These are phyloP conservation scores for Nephotettix cincticeps DNA, from an alignment of 1,140 invertebrate species.

Conservation along the genomic window DNA sequence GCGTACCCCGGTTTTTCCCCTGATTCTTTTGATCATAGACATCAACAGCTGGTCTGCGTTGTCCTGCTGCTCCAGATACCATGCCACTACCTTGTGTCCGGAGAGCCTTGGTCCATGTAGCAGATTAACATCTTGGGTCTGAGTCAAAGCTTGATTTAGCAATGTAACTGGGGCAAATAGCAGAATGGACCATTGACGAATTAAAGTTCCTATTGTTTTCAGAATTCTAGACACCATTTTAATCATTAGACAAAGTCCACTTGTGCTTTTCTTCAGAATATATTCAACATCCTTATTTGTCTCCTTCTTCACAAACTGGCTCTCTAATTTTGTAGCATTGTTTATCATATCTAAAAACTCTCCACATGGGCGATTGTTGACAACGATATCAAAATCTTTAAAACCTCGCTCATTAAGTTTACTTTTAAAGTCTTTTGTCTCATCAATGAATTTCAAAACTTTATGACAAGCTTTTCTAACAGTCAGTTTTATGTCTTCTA, in stretches of 20 bases:
- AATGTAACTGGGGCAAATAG: constrained; percentile 43
- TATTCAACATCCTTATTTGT: background rate
- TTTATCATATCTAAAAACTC: constrained; percentile 23
- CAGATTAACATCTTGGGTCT: constrained; percentile 45
- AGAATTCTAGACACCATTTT: background rate
- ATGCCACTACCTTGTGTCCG: constrained; percentile 47
- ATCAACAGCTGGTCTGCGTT: constrained; percentile 44
- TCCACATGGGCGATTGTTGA: constrained; percentile 7
- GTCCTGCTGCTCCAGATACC: constrained; percentile 41
- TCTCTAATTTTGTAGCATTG: background rate
- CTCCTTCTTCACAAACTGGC: background rate
- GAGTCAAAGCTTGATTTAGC: constrained; percentile 45
- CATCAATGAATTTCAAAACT: constrained; percentile 14
- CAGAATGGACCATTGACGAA: background rate
- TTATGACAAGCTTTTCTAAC: background rate
- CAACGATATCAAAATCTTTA: constrained; percentile 13
- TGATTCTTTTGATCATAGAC: constrained; percentile 49
- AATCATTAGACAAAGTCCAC: background rate
- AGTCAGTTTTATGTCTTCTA: background rate
- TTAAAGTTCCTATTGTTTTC: background rate
- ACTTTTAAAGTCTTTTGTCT: constrained; percentile 14
- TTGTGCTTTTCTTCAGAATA: background rate
- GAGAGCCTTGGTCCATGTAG: constrained; percentile 47
- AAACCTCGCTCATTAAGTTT: background rate
- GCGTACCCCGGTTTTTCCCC: constrained; percentile 39